Evolutionary conservation across 2,797 vertebrate genomes (phyloP).

Genomic region (Luscinia luscinia): DNA sequence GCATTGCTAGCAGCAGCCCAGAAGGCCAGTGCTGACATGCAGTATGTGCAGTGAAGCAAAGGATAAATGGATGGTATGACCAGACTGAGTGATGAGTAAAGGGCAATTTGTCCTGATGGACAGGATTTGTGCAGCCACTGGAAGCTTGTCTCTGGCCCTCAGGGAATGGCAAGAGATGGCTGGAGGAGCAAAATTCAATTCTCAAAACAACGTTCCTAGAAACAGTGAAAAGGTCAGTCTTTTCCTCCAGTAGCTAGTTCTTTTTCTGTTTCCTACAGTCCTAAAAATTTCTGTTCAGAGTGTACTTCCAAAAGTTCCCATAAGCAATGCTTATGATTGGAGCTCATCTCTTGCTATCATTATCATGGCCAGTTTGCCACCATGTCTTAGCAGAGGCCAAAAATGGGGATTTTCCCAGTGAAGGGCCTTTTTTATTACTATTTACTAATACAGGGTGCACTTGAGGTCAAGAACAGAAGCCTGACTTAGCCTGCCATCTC

Average conservation of each 20-base stretch:
- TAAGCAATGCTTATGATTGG: background rate
- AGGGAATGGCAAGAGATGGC: background rate
- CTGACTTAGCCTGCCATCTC: background rate
- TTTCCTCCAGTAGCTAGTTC: background rate
- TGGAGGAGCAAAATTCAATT: background rate
- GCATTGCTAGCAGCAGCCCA: background rate
- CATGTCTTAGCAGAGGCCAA: background rate
- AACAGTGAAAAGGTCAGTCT: background rate
- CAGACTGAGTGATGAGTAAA: background rate
- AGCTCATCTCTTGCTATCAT: background rate
- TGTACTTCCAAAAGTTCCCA: background rate
- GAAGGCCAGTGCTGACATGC: background rate
- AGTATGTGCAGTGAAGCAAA: background rate
- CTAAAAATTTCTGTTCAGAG: background rate
- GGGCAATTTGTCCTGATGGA: background rate
- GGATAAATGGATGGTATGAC: background rate
- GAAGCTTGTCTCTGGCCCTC: background rate
- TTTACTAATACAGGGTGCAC: background rate
- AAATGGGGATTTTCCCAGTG: background rate
- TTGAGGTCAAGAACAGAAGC: background rate
- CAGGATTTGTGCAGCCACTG: background rate
- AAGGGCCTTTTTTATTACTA: background rate
- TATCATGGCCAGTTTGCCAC: background rate
- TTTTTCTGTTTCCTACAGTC: background rate
- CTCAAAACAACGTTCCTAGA: background rate